Conservation (phyloP, 1,140 invertebrate genomes). For the Ceratosolen fusciceps region DNA sequence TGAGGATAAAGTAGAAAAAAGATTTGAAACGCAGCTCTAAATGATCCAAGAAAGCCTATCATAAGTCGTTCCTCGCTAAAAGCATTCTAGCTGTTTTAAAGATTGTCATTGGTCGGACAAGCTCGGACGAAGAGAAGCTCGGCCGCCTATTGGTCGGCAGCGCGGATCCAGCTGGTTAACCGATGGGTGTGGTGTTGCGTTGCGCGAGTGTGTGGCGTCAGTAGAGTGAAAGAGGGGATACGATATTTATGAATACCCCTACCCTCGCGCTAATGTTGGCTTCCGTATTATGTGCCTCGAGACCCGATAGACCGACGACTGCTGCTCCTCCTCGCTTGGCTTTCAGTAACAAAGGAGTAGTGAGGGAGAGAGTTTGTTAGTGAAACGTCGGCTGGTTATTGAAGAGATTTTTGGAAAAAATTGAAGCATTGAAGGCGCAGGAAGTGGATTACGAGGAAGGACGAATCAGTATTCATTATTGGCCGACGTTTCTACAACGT, state of each 20-base stretch:
- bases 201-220: background rate
- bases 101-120: background rate
- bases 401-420: background rate
- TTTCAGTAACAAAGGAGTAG: slow-evolving; percentile 1
- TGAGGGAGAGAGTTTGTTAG: background rate
- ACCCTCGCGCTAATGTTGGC: background rate
- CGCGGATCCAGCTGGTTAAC: background rate
- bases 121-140: background rate
- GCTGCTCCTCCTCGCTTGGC: background rate
- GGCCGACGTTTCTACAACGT: background rate
- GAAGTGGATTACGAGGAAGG: background rate
- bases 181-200: background rate
- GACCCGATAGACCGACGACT: no score
- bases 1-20: no score
- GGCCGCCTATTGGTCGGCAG: background rate
- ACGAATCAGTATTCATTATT: background rate
- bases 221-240: background rate
- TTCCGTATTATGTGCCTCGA: no score
- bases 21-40: no score
- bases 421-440: background rate
- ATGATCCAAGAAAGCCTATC: no score
- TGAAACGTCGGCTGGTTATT: background rate
- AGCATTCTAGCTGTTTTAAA: no score
- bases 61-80: no score
- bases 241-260: background rate